Base-by-base conservation (phyloP, 1,140 invertebrate species). In the Drosophila santomea region DNA sequence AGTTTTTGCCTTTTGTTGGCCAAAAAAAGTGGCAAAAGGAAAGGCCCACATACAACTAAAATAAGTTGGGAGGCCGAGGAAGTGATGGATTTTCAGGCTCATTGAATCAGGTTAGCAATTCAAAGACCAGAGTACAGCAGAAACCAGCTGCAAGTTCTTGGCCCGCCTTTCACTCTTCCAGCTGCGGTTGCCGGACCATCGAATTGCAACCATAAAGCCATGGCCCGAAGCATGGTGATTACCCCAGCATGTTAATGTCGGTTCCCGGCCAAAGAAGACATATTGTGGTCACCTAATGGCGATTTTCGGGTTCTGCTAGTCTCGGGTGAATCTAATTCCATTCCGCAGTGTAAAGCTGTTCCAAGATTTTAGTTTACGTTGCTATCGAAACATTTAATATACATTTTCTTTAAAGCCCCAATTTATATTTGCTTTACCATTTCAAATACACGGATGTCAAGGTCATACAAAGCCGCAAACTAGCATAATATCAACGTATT, bases 41-140 rank as follows among this genome's bases (percentile, higher is more conserved):
- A 78, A 83, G 80, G 75, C 58, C 56, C 69, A 75, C 79, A 82
- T 68, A 39, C 45, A 12, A 3, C 2, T 25, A 0, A 36, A 20
- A n/a, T 32, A 36, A 36, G 32, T 20, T 36, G 50, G 32, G 1
- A 36, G 11, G 58, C 36, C 25, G 36, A 35, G 60, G 60, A 61
- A 62, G 74, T 82, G 80, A 82, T 82, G 82, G 80, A 82, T 82
- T 82, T 77, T 55, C 63, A 51, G 77, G 45, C 80, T 74, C 69
- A 78, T 61, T 74, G 74, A 82, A 82, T 82, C 80, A 82, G 80
- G 80, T 82, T 82, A 82, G 68, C 74, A 78, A 66, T 59, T 77
- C 66, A 44, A 71, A 55, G 79, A 57, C 55, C 80, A 82, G 74
- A 38, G 10, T 80, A 78, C 68, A 25, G 10, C 57, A 55, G 35